Evolutionary conservation across 2,113 vertebrate species (phyloP).

Genomic region (Phrynosoma platyrhinos): DNA sequence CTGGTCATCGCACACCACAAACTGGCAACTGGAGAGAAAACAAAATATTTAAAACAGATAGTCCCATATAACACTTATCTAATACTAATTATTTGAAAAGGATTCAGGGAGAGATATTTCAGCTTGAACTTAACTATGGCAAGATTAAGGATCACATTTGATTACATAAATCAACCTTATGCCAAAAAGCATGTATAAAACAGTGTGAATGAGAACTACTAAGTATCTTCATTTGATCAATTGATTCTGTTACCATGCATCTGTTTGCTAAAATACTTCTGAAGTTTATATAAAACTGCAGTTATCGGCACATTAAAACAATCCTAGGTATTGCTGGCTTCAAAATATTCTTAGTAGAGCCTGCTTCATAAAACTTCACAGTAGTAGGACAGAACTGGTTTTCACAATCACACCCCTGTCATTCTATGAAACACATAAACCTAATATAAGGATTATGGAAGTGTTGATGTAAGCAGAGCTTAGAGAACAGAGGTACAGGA

Average conservation of each 20-base stretch:
- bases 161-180: neutral
- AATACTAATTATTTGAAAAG: constrained; percentile 5
- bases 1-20: constrained; percentile 96
- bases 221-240: neutral
- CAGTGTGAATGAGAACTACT: no score
- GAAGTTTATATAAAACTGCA: neutral
- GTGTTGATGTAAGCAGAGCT: neutral
- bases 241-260: neutral
- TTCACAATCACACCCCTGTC: neutral
- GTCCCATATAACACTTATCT: constrained; percentile 48
- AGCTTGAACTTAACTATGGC: neutral
- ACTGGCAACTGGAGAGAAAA: constrained; percentile 89
- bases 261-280: neutral
- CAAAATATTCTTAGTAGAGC: neutral
- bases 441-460: neutral
- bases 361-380: neutral
- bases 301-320: accelerated
- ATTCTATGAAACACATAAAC: neutral
- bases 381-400: neutral
- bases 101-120: neutral
- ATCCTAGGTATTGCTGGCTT: neutral
- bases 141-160: neutral
- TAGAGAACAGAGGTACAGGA: neutral
- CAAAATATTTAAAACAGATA: constrained; percentile 39
- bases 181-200: neutral